Conservation (phyloP, 2,113 vertebrate genomes). For the Dissostichus mawsoni region DNA sequence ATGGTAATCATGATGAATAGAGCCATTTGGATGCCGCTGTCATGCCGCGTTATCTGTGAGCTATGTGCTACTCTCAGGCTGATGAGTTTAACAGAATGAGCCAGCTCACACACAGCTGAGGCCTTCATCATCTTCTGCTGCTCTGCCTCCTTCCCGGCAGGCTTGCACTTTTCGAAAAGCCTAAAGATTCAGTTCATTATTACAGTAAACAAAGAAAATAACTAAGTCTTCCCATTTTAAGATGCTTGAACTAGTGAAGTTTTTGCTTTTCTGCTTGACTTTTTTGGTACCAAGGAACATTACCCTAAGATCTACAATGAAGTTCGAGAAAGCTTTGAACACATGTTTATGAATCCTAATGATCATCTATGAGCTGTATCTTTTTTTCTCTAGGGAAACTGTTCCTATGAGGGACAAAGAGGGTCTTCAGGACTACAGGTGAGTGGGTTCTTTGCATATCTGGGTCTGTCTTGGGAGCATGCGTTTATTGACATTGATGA, state of each 20-base stretch:
- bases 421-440: constrained; percentile 98
- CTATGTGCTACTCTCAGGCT: constrained; percentile 49
- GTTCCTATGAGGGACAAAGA: constrained; percentile 98
- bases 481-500: neutral
- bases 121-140: constrained; percentile 54
- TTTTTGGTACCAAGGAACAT: neutral
- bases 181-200: neutral
- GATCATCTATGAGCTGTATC: neutral
- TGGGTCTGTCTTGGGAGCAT: neutral
- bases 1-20: constrained; percentile 71
- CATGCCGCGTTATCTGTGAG: constrained; percentile 54
- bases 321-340: neutral
- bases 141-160: constrained; percentile 50
- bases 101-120: constrained; percentile 62
- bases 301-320: neutral
- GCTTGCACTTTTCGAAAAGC: neutral
- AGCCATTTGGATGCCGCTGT: constrained; percentile 68
- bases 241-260: neutral
- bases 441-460: constrained; percentile 30
- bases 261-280: neutral
- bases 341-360: neutral
- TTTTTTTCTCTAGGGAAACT: constrained; percentile 85
- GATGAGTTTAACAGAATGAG: constrained; percentile 49
- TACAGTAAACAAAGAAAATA: neutral
- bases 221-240: neutral